phyloP scores from a whole-genome alignment of 2,888 invertebrate genomes.

The Ichneumoninae sp. region DNA sequence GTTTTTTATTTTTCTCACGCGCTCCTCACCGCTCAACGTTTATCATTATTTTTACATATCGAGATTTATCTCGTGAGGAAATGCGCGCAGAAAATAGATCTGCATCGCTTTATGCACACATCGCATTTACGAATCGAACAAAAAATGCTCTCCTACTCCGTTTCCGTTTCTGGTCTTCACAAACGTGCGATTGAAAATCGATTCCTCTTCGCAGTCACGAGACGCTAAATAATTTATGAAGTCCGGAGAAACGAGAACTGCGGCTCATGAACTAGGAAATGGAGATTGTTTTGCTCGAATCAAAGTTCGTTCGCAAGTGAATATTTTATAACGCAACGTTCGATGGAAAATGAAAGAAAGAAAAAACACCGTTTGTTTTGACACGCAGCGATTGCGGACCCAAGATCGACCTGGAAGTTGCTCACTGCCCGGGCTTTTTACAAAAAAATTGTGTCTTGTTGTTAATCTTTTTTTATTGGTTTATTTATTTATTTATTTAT shows the following conservation, averaged over 20 bases:
- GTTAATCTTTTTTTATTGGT: background rate
- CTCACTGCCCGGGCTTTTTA: background rate
- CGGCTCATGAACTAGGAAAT: background rate
- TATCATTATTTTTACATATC: conserved; percentile 23
- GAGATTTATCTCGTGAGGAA: background rate
- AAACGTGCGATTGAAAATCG: conserved; percentile 12
- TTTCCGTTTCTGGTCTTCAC: background rate
- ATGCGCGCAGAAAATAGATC: background rate
- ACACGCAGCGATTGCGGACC: background rate
- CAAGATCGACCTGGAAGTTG: background rate
- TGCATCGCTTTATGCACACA: background rate
- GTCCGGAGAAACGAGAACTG: background rate
- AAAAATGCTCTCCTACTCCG: background rate
- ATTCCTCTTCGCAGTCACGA: conserved; percentile 15
- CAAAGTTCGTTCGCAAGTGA: conserved; percentile 39
- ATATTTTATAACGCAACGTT: conserved; percentile 23
- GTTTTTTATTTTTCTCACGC: conserved; percentile 4
- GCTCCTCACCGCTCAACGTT: background rate
- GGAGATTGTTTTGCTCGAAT: conserved; percentile 23
- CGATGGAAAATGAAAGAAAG: background rate
- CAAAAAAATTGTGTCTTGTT: background rate
- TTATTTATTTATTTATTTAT: too few species aligned
- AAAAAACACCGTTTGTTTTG: background rate
- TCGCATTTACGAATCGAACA: background rate
- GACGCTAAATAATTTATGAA: conserved; percentile 31